Percentiles rank a stretch among this genome's conserved stretches.
phyloP scores from a whole-genome alignment of 2,888 invertebrate genomes.

The Ecdyonurus torrentis region DNA sequence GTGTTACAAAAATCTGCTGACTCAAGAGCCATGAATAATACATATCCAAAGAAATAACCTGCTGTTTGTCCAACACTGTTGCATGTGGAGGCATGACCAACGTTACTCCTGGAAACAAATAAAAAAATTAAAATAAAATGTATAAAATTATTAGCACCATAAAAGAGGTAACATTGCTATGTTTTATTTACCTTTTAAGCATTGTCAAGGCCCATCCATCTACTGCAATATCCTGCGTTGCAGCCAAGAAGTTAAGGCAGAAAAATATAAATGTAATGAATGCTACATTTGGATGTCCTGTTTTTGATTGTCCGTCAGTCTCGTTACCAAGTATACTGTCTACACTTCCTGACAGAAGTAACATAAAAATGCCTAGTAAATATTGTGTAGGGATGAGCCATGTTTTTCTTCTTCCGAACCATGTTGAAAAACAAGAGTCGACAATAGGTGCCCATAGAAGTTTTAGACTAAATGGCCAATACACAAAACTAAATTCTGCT shows the following conservation, averaged over 20 bases:
- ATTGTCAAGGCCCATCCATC: conserved; percentile 99
- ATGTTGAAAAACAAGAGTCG: conserved; percentile 69
- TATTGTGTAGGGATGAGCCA: conserved; percentile 93
- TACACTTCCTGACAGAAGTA: conserved; percentile 60
- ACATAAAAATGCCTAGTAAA: conserved; percentile 76
- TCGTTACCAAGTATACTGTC: conserved; percentile 22
- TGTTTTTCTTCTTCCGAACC: conserved; percentile 85
- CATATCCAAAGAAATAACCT: conserved; percentile 93
- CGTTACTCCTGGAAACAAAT: conserved; percentile 54
- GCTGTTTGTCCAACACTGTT: conserved; percentile 98
- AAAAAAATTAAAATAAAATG: conserved; percentile 4
- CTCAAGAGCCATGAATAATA: conserved; percentile 89
- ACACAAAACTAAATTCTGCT: conserved; percentile 83
- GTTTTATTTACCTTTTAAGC: conserved; percentile 56
- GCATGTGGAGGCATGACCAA: conserved; percentile 96
- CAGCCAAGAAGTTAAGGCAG: conserved; percentile 84
- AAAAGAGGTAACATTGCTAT: neutral
- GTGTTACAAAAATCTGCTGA: conserved; percentile 91
- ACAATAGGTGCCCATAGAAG: conserved; percentile 97
- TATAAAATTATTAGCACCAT: neutral
- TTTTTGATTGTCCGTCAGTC: neutral
- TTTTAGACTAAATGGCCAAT: conserved; percentile 83
- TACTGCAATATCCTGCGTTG: conserved; percentile 98
- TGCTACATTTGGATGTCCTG: conserved; percentile 44
- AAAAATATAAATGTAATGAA: conserved; percentile 77